Percentiles rank a stretch among this genome's conserved stretches.
Conservation (phyloP, 2,113 vertebrate species). For the Taurulus bubalis region DNA sequence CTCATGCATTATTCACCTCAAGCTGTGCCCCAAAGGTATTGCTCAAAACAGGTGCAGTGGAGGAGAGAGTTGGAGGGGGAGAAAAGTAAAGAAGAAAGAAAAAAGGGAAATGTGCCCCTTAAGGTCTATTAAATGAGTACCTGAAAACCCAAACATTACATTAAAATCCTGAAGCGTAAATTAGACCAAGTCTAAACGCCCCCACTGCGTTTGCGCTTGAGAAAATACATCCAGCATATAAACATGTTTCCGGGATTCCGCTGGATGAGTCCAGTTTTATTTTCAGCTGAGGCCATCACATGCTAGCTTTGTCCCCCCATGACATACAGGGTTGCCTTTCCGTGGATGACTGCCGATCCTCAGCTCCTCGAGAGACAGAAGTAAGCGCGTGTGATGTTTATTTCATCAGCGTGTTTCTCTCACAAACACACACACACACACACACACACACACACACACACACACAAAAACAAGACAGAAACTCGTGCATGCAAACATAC, state of each 20-base stretch:
- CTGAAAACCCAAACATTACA: slow-evolving; percentile 35
- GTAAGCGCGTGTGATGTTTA: slow-evolving; percentile 68
- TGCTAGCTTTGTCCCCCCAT: slow-evolving; percentile 63
- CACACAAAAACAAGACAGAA: not conserved
- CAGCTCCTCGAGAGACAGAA: slow-evolving; percentile 48
- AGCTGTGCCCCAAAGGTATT: slow-evolving; percentile 80
- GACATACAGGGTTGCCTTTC: slow-evolving; percentile 56
- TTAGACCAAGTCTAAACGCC: slow-evolving; percentile 35
- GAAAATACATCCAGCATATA: not conserved
- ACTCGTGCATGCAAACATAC: slow-evolving; percentile 8
- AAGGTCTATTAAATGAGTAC: slow-evolving; percentile 61
- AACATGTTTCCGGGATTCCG: slow-evolving; percentile 9
- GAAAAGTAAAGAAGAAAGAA: slow-evolving; percentile 45
- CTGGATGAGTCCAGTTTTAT: slow-evolving; percentile 5
- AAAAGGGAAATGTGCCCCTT: slow-evolving; percentile 51
- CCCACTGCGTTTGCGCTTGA: slow-evolving; percentile 1
- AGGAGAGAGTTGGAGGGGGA: slow-evolving; percentile 64
- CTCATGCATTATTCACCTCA: slow-evolving; percentile 83
- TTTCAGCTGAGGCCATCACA: slow-evolving; percentile 32
- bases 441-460: too few species aligned
- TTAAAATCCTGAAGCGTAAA: slow-evolving; percentile 53
- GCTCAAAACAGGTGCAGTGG: slow-evolving; percentile 76
- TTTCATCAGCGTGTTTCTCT: slow-evolving; percentile 72
- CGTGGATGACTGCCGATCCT: slow-evolving; percentile 48
- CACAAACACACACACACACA: too few species aligned